These are phyloP conservation scores for Pteropus rufus DNA, from an alignment of 2,797 vertebrate genomes.

Conservation along the genomic window DNA sequence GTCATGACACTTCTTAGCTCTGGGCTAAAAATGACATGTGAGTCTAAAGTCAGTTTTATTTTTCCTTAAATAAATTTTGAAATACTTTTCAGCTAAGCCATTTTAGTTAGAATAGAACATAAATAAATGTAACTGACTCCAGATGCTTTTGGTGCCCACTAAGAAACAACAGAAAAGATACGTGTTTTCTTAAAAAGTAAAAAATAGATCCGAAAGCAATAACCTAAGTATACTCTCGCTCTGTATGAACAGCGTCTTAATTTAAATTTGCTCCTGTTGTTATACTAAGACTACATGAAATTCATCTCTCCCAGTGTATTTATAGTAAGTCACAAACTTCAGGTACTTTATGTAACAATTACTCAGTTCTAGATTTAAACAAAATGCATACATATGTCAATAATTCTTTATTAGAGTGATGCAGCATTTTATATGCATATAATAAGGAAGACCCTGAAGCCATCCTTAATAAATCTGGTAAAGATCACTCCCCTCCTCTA, in stretches of 20 bases:
- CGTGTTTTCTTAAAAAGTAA: not conserved
- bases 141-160: conserved; percentile 39
- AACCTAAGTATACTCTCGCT: not conserved
- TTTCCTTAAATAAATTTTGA: conserved; percentile 67
- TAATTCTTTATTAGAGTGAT: not conserved
- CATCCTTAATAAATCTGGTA: conserved; percentile 26
- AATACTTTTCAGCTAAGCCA: conserved; percentile 59
- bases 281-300: conserved; percentile 8
- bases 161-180: conserved; percentile 37
- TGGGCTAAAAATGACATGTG: conserved; percentile 58
- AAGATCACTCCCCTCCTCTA: not conserved
- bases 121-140: conserved; percentile 60
- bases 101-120: conserved; percentile 51
- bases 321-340: conserved; percentile 17
- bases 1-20: conserved; percentile 31
- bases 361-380: conserved; percentile 25
- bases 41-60: conserved; percentile 63
- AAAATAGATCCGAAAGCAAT: conserved; percentile 41
- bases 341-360: not conserved
- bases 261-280: conserved; percentile 6
- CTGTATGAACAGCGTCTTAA: not conserved
- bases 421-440: not conserved
- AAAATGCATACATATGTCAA: not conserved
- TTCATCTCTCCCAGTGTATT: not conserved
- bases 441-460: not conserved